Conservation (phyloP, 2,888 invertebrate genomes). For the Watsonalla cultraria region DNA sequence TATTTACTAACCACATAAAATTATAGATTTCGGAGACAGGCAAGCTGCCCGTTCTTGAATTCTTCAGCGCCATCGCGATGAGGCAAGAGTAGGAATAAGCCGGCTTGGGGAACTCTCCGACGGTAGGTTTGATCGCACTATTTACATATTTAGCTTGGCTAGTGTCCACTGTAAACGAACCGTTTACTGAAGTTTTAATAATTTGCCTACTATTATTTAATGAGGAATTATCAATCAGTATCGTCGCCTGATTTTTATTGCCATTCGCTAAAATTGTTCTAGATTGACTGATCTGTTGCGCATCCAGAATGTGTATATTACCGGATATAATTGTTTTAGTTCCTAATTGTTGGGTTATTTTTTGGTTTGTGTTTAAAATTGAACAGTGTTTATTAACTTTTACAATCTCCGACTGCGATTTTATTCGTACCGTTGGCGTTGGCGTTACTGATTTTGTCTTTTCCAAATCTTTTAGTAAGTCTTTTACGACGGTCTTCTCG, state of each 20-base stretch:
- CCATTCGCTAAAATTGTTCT: conserved; percentile 72
- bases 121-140: conserved; percentile 59
- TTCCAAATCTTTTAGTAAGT: conserved; percentile 80
- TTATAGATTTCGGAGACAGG: conserved; percentile 99
- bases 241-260: conserved; percentile 69
- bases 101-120: conserved; percentile 92
- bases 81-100: conserved; percentile 98
- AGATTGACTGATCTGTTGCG: conserved; percentile 59
- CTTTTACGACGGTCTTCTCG: conserved; percentile 80
- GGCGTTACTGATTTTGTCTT: conserved; percentile 48
- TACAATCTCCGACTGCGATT: conserved; percentile 62
- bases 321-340: conserved; percentile 75
- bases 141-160: conserved; percentile 66
- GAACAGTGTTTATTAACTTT: conserved; percentile 72
- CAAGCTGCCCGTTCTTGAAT: conserved; percentile 94
- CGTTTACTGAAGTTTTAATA: conserved; percentile 67
- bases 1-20: conserved; percentile 92
- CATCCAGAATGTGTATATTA: conserved; percentile 74
- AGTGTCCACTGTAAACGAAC: conserved; percentile 59
- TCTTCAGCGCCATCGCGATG: conserved; percentile 98
- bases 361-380: conserved; percentile 67
- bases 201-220: conserved; percentile 70
- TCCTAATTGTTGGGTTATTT: conserved; percentile 64
- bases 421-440: conserved; percentile 63
- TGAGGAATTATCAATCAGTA: conserved; percentile 71